phyloP scores from a whole-genome alignment of 2,888 invertebrate genomes.

The Oligia latruncula region DNA sequence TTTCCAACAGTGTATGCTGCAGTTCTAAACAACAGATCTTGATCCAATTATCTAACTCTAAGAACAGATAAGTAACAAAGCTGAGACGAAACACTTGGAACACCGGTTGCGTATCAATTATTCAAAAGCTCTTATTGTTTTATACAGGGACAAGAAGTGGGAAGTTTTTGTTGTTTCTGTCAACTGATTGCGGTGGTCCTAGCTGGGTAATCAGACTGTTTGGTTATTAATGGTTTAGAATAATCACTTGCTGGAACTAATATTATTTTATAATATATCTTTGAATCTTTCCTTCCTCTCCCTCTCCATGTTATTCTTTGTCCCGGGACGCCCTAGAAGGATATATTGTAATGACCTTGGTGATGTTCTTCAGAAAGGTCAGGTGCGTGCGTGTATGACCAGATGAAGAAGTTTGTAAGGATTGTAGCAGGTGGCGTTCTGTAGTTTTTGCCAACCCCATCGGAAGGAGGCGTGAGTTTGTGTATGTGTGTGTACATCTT shows the following conservation, averaged over 20 bases:
- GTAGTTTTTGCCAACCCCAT: no score
- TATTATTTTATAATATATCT: not conserved
- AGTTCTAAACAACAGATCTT: conserved; percentile 80
- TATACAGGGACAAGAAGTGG: conserved; percentile 38
- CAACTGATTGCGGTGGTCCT: conserved; percentile 16
- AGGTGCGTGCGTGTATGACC: not conserved
- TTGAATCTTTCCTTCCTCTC: not conserved
- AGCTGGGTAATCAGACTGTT: conserved; percentile 5
- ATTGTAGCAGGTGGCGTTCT: no score
- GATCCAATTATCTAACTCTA: conserved; percentile 82
- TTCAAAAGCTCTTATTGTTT: conserved; percentile 70
- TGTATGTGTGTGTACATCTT: not conserved
- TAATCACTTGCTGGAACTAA: not conserved
- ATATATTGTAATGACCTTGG: not conserved
- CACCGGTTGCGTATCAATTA: conserved; percentile 75
- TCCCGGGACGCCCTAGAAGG: not conserved
- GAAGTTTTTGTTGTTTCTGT: conserved; percentile 32
- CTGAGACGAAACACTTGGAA: conserved; percentile 70
- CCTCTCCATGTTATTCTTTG: not conserved
- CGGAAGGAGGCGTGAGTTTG: no score
- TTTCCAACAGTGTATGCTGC: conserved; percentile 61
- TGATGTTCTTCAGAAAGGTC: not conserved
- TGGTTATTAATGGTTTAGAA: conserved; percentile 1
- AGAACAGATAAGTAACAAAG: conserved; percentile 81
- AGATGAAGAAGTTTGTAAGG: not conserved